Evolutionary conservation across 2,888 invertebrate species (phyloP).

Genomic region (Clepsis dumicolana): DNA sequence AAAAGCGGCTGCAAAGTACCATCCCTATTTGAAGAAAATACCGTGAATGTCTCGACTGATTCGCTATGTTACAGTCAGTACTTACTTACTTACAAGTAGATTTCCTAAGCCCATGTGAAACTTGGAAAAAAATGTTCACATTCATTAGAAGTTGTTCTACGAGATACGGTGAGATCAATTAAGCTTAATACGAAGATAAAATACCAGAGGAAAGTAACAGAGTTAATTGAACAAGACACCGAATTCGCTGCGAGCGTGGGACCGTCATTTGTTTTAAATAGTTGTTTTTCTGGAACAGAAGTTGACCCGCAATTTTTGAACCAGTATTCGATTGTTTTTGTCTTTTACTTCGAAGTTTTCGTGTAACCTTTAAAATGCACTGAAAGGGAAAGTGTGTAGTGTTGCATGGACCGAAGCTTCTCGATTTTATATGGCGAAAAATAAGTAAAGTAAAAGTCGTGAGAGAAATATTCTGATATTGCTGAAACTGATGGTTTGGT

Average conservation of each 20-base stretch:
- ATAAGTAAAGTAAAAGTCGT: background rate
- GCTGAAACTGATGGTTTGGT: too few species aligned
- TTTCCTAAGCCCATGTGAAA: conserved; percentile 1
- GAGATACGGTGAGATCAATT: conserved; percentile 5
- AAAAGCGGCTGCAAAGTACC: conserved; percentile 2
- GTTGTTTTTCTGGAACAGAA: conserved; percentile 32
- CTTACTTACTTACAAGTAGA: background rate
- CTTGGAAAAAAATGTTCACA: background rate
- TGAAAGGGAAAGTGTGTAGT: background rate
- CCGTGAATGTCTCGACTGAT: conserved; percentile 4
- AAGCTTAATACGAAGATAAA: conserved; percentile 8
- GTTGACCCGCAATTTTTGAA: conserved; percentile 9
- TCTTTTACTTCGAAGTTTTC: background rate
- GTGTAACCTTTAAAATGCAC: background rate
- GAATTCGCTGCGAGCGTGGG: conserved; percentile 36
- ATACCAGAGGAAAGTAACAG: conserved; percentile 30
- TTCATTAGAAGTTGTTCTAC: conserved; percentile 12
- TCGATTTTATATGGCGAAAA: background rate
- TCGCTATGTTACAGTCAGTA: background rate
- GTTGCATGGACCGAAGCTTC: background rate
- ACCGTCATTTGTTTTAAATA: conserved; percentile 28
- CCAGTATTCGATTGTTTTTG: background rate
- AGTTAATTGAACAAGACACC: conserved; percentile 20
- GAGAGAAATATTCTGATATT: background rate
- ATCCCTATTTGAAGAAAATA: conserved; percentile 1